Evolutionary conservation across 2,797 vertebrate species (phyloP).

Genomic region (Pteropus rufus): DNA sequence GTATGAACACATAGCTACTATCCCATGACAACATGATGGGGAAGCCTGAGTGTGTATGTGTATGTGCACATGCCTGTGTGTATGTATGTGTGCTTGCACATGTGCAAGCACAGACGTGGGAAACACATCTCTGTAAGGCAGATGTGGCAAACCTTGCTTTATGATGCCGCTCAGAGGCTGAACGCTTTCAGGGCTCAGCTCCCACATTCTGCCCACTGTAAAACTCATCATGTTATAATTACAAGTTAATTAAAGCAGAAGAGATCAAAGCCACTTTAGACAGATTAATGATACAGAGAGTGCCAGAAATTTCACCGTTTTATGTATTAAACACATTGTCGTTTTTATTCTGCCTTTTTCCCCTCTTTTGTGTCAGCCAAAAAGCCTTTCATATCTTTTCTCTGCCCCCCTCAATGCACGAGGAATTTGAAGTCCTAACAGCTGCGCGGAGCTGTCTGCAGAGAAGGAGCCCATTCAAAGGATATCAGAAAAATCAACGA

Average conservation of each 20-base stretch:
- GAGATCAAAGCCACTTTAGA: constrained; percentile 84
- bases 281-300: constrained; percentile 81
- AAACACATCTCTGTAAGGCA: neutral
- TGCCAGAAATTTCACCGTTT: constrained; percentile 74
- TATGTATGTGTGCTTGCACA: accelerated
- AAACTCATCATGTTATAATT: constrained; percentile 80
- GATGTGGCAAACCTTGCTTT: neutral
- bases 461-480: constrained; percentile 77
- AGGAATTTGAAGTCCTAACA: constrained; percentile 81
- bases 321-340: constrained; percentile 57
- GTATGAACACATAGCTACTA: accelerated
- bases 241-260: constrained; percentile 84
- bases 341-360: constrained; percentile 34
- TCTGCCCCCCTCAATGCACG: constrained; percentile 72
- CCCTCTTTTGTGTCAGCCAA: constrained; percentile 54
- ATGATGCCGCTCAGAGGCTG: neutral
- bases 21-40: accelerated
- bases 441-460: constrained; percentile 78
- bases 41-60: neutral
- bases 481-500: constrained; percentile 77
- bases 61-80: neutral
- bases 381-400: constrained; percentile 68
- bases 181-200: neutral
- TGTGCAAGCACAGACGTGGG: neutral
- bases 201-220: constrained; percentile 51